Percentiles rank a stretch among this genome's conserved stretches.
Evolutionary conservation across 2,888 invertebrate species (phyloP).

Genomic region (Trichacis sp.): DNA sequence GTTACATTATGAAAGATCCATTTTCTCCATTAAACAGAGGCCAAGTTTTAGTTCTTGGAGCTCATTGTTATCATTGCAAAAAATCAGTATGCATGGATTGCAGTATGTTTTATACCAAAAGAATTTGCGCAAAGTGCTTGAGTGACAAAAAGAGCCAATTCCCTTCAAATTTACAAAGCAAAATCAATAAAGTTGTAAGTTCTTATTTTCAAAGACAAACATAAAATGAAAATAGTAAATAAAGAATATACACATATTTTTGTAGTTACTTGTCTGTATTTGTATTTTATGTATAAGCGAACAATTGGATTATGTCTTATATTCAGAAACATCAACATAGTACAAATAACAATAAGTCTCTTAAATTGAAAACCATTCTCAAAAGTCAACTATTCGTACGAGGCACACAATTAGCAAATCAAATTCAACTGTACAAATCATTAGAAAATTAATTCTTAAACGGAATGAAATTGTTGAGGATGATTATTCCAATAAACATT

Average conservation of each 20-base stretch:
- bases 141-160: slow-evolving; percentile 73
- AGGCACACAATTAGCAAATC: too few relatives aligned
- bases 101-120: slow-evolving; percentile 82
- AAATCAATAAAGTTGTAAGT: slow-evolving; percentile 69
- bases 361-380: too few relatives aligned
- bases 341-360: too few relatives aligned
- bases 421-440: too few relatives aligned
- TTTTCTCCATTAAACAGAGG: slow-evolving; percentile 81
- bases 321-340: too few relatives aligned
- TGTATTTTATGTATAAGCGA: too few relatives aligned
- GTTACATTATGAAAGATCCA: slow-evolving; percentile 87
- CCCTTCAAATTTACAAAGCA: slow-evolving; percentile 78
- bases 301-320: too few relatives aligned
- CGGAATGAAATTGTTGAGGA: too few relatives aligned
- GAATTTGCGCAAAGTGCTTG: slow-evolving; percentile 82
- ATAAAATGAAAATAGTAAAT: slow-evolving; percentile 31
- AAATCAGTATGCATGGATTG: slow-evolving; percentile 82
- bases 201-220: slow-evolving; percentile 22
- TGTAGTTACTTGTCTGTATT: too few relatives aligned
- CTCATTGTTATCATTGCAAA: slow-evolving; percentile 79
- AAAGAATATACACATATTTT: too few relatives aligned
- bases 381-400: too few relatives aligned
- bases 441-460: too few relatives aligned
- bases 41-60: slow-evolving; percentile 83
- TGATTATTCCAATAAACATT: neutral